These are phyloP conservation scores for Panagrolaimus sp. DNA, from an alignment of 1,140 invertebrate genomes.

Conservation along the genomic window DNA sequence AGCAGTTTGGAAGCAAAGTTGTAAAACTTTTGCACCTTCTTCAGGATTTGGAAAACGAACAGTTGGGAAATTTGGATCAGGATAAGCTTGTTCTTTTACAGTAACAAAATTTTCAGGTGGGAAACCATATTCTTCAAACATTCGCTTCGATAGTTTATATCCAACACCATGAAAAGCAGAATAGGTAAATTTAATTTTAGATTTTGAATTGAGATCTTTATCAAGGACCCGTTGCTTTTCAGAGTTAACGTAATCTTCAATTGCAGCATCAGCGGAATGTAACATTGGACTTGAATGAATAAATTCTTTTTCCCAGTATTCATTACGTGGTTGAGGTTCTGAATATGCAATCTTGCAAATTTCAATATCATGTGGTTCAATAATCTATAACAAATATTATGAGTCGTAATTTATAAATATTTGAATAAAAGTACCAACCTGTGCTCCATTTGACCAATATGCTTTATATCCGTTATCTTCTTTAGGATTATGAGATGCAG, in stretches of 20 bases:
- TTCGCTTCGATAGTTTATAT: conserved; percentile 71
- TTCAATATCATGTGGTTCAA: conserved; percentile 79
- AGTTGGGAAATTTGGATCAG: conserved; percentile 92
- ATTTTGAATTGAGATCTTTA: conserved; percentile 65
- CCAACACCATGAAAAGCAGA: conserved; percentile 98
- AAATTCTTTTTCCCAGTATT: conserved; percentile 67
- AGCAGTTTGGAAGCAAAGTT: conserved; percentile 78
- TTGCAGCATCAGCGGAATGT: conserved; percentile 65
- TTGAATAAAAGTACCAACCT: conserved; percentile 61
- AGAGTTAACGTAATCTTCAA: conserved; percentile 67
- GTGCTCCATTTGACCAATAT: conserved; percentile 89
- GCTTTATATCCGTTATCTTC: conserved; percentile 96
- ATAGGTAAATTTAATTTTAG: conserved; percentile 73
- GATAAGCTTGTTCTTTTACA: conserved; percentile 69
- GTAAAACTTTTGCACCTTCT: conserved; percentile 81
- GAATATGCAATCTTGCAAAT: conserved; percentile 75
- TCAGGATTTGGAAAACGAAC: conserved; percentile 97
- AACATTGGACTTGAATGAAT: conserved; percentile 56
- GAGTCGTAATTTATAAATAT: conserved; percentile 21
- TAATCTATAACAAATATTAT: conserved; percentile 68
- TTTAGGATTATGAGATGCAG: conserved; percentile 97
- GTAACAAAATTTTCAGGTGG: conserved; percentile 67
- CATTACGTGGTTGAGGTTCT: conserved; percentile 70
- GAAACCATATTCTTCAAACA: conserved; percentile 73
- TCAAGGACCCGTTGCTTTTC: conserved; percentile 47